phyloP scores from a whole-genome alignment of 1,140 invertebrate species.

The Drosophila tristis region DNA sequence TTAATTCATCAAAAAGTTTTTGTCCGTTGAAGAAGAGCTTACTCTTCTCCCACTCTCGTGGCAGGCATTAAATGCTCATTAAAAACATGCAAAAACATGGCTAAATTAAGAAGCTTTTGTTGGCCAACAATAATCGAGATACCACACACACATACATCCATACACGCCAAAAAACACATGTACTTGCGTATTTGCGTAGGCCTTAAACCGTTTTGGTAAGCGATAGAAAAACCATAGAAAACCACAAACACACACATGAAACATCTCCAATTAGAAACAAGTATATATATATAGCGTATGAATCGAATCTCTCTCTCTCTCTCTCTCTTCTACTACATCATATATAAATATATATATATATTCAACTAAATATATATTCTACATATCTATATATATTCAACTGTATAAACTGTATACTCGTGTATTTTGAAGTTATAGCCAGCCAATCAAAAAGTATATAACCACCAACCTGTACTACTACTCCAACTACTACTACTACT shows the following conservation, averaged over 20 bases:
- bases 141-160: slow-evolving; percentile 8
- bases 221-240: slow-evolving; percentile 30
- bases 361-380: slow-evolving; percentile 37
- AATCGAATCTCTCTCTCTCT: slow-evolving; percentile 15
- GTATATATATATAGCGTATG: slow-evolving; percentile 26
- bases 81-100: slow-evolving; percentile 26
- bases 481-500: slow-evolving; percentile 54
- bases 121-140: slow-evolving; percentile 23
- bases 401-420: slow-evolving; percentile 75
- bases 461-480: slow-evolving; percentile 50
- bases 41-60: slow-evolving; percentile 13
- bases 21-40: slow-evolving; percentile 33
- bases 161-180: not conserved
- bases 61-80: slow-evolving; percentile 54
- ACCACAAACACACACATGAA: slow-evolving; percentile 7
- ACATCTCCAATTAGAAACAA: slow-evolving; percentile 21
- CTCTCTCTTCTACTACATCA: slow-evolving; percentile 4
- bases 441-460: slow-evolving; percentile 63
- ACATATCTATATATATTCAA: slow-evolving; percentile 42
- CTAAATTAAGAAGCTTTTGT: slow-evolving; percentile 26
- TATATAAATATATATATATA: slow-evolving; percentile 48
- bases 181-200: slow-evolving; percentile 32
- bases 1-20: slow-evolving; percentile 44
- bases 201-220: slow-evolving; percentile 46
- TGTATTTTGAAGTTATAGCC: slow-evolving; percentile 79